Conservation (phyloP, 2,113 vertebrate species). For the Varanus komodoensis region DNA sequence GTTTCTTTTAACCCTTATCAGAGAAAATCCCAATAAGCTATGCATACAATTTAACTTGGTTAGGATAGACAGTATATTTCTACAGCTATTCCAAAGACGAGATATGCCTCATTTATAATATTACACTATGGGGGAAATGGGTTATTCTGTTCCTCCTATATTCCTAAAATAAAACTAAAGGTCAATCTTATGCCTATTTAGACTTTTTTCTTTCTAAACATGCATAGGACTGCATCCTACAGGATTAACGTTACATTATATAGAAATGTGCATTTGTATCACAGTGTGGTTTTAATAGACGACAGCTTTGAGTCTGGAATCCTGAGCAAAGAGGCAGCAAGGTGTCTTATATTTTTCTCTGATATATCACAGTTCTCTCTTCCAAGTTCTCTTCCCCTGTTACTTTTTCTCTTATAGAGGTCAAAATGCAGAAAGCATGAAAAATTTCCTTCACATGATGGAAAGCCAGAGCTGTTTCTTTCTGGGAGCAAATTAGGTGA, state of each 20-base stretch:
- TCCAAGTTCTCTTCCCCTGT: not conserved
- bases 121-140: too few relatives aligned
- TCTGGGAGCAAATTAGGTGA: too few relatives aligned
- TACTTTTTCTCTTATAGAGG: not conserved
- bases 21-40: not conserved
- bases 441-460: not conserved
- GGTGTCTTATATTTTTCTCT: not conserved
- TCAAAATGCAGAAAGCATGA: not conserved
- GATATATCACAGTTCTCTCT: too few relatives aligned
- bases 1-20: too few relatives aligned
- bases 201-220: not conserved
- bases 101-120: too few relatives aligned
- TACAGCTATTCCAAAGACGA: not conserved
- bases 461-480: not conserved
- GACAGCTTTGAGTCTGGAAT: not conserved
- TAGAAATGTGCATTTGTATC: not conserved
- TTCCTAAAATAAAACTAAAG: not conserved
- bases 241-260: not conserved
- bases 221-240: not conserved
- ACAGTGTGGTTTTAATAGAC: not conserved
- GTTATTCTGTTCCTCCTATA: too few relatives aligned
- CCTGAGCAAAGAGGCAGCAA: not conserved
- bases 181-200: not conserved
- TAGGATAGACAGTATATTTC: not conserved
- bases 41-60: not conserved